Evolutionary conservation across 2,113 vertebrate species (phyloP), one percentile per base, ranked within the genome.

Genomic region (Anseranas semipalmata): DNA sequence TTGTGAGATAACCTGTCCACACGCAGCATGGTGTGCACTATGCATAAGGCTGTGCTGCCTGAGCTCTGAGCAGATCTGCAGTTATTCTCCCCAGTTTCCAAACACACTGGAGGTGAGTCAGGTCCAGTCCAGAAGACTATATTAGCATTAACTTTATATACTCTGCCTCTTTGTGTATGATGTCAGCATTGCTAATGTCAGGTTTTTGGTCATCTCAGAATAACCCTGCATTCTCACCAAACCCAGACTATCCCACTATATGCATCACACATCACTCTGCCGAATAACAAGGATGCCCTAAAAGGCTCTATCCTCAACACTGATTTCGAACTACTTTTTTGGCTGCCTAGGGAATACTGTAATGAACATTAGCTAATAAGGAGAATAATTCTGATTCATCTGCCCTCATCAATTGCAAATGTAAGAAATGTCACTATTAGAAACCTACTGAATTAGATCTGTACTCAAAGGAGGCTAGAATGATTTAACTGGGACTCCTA

Each of bases 11-110:
- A 79, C 17, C 55, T 43, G 20, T 70, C 43, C 63, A 7, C 15
- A 39, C 28, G 60, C 6, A 46, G 3, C 68, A 12, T 27, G n/a
- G 24, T 22, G 11, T 0, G 0, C 21, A 7, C n/a, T 19, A 16
- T 58, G 55, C 4, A 0, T 74, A 35, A 66, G 16, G 32, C 15
- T 66, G 28, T 17, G 21, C 25, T 82, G 37, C 50, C 43, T 39
- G n/a, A 91, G 17, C 66, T 67, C 81, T 78, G 60, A 82, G 52
- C 43, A 68, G 37, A 63, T 56, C 28, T 85, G 52, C 15, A 60
- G 35, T 60, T 73, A 32, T 30, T 76, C 14, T 67, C n/a, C 32
- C 22, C 7, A 3, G 0, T 72, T 93, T 79, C 56, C 73, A 85
- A 28, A 85, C 10, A 46, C 10, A 48, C 6, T 16, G 37, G 6